These are phyloP conservation scores for Panthera uncia DNA, from an alignment of 2,113 vertebrate genomes.

Conservation along the genomic window DNA sequence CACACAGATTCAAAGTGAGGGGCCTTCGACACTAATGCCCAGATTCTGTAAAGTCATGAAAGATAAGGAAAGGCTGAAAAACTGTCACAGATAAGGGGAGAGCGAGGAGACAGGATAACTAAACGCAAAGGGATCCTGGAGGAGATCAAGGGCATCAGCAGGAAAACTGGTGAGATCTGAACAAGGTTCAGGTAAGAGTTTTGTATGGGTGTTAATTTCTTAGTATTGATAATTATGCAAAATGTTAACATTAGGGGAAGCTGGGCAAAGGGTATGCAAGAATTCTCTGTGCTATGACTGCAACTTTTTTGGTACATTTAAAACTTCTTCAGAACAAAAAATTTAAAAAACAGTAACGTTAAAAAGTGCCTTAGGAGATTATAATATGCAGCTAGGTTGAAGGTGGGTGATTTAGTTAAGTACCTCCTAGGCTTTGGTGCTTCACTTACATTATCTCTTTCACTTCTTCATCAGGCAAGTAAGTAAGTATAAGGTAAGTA, in stretches of 20 bases:
- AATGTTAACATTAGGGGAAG: neutral
- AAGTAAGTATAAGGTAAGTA: neutral
- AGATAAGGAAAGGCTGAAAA: neutral
- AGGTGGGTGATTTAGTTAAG: neutral
- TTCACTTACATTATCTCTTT: neutral
- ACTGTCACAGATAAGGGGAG: neutral
- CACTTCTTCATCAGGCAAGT: neutral
- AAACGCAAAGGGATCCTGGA: neutral
- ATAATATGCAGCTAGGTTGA: neutral
- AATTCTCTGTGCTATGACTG: neutral
- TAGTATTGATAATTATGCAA: neutral
- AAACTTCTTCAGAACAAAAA: conserved; percentile 29
- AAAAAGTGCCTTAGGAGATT: neutral
- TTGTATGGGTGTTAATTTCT: neutral
- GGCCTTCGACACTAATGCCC: neutral
- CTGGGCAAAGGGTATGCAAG: neutral
- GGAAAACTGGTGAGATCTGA: neutral
- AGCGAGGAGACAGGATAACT: neutral
- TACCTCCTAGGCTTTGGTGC: no score
- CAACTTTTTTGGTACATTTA: neutral
- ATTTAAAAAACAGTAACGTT: neutral
- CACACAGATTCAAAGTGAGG: neutral
- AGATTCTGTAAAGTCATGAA: neutral
- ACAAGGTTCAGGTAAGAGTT: neutral
- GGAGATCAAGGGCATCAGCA: neutral